These are phyloP conservation scores for Girardinus metallicus DNA, from an alignment of 2,797 vertebrate genomes.

Conservation along the genomic window DNA sequence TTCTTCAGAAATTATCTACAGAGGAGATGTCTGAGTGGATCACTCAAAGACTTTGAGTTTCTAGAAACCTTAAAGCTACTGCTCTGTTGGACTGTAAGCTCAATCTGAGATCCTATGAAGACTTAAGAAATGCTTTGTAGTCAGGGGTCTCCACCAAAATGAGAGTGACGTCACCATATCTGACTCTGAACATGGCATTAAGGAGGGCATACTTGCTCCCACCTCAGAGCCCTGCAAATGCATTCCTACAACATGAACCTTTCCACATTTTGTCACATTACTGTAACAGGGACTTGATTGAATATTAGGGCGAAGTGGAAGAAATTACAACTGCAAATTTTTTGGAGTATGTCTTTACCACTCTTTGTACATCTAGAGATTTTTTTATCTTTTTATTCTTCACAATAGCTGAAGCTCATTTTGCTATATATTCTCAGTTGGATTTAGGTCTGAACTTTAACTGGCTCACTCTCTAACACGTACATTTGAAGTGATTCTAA, in stretches of 20 bases:
- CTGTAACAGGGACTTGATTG: background rate
- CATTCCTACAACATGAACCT: background rate
- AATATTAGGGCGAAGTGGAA: background rate
- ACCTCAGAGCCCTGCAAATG: background rate
- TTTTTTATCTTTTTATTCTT: background rate
- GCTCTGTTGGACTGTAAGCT: background rate
- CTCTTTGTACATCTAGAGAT: background rate
- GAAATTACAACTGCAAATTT: background rate
- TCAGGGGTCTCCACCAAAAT: background rate
- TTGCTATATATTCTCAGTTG: background rate
- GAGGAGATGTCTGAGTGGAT: background rate
- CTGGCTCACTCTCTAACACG: background rate
- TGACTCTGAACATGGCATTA: background rate
- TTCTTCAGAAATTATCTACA: background rate
- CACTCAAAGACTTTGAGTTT: background rate
- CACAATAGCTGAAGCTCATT: background rate
- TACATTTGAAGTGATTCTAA: background rate
- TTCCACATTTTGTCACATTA: background rate
- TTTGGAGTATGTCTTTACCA: background rate
- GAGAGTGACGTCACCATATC: background rate
- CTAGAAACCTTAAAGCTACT: background rate
- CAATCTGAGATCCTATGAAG: background rate
- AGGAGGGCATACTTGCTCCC: background rate
- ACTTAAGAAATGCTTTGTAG: background rate
- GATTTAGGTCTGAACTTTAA: background rate